Conservation (phyloP, 2,113 vertebrate species). For the Corythornis cristatus region DNA sequence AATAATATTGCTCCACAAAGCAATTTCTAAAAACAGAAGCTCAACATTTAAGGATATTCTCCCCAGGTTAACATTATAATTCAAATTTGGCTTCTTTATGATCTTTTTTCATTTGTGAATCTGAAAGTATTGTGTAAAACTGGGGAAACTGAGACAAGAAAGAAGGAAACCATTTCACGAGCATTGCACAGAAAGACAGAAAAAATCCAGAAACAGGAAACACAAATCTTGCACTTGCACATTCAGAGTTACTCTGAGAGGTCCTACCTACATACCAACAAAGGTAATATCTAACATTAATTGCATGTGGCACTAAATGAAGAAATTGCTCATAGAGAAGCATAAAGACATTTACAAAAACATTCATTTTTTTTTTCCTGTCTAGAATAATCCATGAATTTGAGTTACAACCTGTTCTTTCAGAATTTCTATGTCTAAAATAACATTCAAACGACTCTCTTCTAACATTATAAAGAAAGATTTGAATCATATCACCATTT, state of each 20-base stretch:
- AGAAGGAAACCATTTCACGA: neutral
- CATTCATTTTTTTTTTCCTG: neutral
- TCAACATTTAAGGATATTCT: constrained; percentile 18
- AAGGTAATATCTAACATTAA: constrained; percentile 9
- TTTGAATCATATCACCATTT: neutral
- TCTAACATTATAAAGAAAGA: neutral
- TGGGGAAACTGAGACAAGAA: neutral
- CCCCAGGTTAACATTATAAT: neutral
- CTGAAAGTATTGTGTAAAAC: neutral
- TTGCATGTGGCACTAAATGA: neutral
- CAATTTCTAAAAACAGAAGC: constrained; percentile 38
- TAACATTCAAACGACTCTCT: neutral
- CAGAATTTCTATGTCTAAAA: neutral
- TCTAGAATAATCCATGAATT: neutral
- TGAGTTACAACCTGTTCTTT: neutral
- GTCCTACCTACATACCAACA: neutral
- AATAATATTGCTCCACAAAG: neutral
- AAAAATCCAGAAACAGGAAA: neutral
- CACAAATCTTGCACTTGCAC: neutral
- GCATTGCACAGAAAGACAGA: neutral
- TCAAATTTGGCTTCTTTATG: neutral
- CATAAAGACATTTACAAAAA: neutral
- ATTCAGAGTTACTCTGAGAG: neutral
- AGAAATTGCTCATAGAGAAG: neutral
- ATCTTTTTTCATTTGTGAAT: neutral